Base-by-base conservation (phyloP, 92 coral and sea anemone species). In the Chrysogorgia sp. region DNA sequence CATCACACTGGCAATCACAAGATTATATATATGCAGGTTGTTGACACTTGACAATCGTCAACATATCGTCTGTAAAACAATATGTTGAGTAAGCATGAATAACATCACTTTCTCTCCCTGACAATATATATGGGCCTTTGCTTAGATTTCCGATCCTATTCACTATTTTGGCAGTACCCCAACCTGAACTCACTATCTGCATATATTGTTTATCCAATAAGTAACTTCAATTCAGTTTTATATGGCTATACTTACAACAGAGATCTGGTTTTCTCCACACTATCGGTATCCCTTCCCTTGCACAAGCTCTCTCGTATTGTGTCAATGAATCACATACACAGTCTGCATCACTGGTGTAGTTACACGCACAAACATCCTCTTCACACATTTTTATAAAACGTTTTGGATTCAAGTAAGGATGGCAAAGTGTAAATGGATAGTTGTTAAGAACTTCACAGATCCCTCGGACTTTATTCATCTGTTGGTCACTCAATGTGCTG, bases 261-360 rank as follows among this genome's bases (percentile, higher is more conserved):
- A 90, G 49, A 23, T 62, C 68, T 37, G 75, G 65, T 53, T 62
- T 83, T 37, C 93, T 90, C 93, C 93, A 90, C 34, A 83, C 47
- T 48, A 90, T 41, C 76, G 87, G 65, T 34, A 90, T 55, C 15
- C 87, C 90, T 72, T 47, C 70, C 56, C 57, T 86, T 31, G 93
- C 93, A 83, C 93, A 90, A 83, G 90, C 93, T 50, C 93, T 85
- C 40, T 90, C 84, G 80, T 90, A 90, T 63, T 90, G 90, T 20
- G 93, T 90, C 80, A 90, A 58, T 12, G 93, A 85, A 22, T 86
- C 84, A 35, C 93, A 90, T 40, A 80, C 85, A 52, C 93, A 86
- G 26, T 85, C 84, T 53, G 90, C 85, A 69, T 90, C 90, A 40
- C 85, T 61, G 13, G 90, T 88, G 63, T 81, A 86, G 49, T 90